Percentiles rank a stretch among this genome's conserved stretches.
Evolutionary conservation across 2,888 invertebrate species (phyloP).

Genomic region (Hypomecis atomaria): DNA sequence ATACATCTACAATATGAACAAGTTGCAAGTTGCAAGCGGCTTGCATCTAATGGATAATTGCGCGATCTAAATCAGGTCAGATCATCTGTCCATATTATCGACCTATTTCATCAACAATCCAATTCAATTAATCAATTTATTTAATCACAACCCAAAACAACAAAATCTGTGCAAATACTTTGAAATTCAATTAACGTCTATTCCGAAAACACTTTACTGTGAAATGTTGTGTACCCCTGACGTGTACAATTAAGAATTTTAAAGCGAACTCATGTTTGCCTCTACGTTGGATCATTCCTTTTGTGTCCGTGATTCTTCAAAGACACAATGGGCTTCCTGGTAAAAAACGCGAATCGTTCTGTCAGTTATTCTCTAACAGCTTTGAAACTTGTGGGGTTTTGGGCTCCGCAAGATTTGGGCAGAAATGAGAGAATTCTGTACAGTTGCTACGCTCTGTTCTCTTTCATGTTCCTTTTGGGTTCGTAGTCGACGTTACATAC

Average conservation of each 20-base stretch:
- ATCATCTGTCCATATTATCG: no score
- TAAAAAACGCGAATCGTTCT: slow-evolving; percentile 64
- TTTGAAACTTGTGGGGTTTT: slow-evolving; percentile 68
- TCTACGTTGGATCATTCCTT: slow-evolving; percentile 26
- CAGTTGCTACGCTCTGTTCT: slow-evolving; percentile 57
- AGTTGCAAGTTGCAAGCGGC: no score
- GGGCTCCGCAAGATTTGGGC: slow-evolving; percentile 60
- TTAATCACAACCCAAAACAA: no score
- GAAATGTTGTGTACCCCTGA: slow-evolving; percentile 50
- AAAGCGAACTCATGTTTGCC: slow-evolving; percentile 44
- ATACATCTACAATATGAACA: no score
- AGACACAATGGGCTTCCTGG: slow-evolving; percentile 56
- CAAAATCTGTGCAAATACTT: slow-evolving; percentile 1
- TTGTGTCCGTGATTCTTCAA: slow-evolving; percentile 23
- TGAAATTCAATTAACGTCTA: slow-evolving; percentile 1
- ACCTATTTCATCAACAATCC: neutral
- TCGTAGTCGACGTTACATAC: slow-evolving; percentile 45
- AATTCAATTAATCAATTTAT: neutral
- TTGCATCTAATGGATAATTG: no score
- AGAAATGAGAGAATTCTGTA: slow-evolving; percentile 52
- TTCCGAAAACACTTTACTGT: slow-evolving; percentile 4
- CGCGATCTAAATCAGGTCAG: no score
- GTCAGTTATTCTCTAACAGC: slow-evolving; percentile 64
- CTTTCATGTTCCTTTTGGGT: slow-evolving; percentile 75
- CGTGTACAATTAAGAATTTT: slow-evolving; percentile 50